These are phyloP conservation scores for Loxodonta africana DNA, from an alignment of 2,113 vertebrate species.

Conservation along the genomic window DNA sequence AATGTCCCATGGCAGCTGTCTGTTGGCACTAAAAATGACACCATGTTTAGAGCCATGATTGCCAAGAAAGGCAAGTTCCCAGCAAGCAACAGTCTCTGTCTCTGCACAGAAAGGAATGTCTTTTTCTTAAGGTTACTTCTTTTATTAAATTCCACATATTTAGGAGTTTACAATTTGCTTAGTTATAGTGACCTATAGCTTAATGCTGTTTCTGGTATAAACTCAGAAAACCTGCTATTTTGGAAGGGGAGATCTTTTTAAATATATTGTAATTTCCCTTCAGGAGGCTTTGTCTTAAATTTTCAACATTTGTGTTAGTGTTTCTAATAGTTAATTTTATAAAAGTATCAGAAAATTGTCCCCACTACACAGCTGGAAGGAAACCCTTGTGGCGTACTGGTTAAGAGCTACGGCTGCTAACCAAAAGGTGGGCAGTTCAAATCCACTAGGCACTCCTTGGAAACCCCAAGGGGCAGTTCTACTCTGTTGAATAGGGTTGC, in stretches of 20 bases:
- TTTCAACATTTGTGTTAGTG: background rate
- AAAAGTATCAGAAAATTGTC: background rate
- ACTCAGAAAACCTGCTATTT: background rate
- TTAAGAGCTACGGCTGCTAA: too few relatives aligned
- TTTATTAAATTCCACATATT: background rate
- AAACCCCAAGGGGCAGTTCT: too few relatives aligned
- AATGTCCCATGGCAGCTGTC: slow-evolving; percentile 45
- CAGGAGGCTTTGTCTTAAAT: background rate
- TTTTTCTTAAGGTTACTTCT: background rate
- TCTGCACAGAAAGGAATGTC: background rate
- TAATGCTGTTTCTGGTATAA: background rate
- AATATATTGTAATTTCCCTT: background rate
- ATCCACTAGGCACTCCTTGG: too few relatives aligned
- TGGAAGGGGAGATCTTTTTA: background rate
- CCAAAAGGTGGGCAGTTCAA: too few relatives aligned
- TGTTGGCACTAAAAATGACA: slow-evolving; percentile 52
- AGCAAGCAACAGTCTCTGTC: background rate
- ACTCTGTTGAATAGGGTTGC: too few relatives aligned
- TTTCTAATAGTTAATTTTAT: slow-evolving; percentile 1
- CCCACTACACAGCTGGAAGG: background rate
- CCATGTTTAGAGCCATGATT: background rate
- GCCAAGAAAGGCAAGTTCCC: background rate
- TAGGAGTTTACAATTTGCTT: background rate
- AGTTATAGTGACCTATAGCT: background rate
- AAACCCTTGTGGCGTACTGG: too few relatives aligned